Evolutionary conservation across 2,113 vertebrate genomes (phyloP).

Genomic region (Lophura nycthemera): DNA sequence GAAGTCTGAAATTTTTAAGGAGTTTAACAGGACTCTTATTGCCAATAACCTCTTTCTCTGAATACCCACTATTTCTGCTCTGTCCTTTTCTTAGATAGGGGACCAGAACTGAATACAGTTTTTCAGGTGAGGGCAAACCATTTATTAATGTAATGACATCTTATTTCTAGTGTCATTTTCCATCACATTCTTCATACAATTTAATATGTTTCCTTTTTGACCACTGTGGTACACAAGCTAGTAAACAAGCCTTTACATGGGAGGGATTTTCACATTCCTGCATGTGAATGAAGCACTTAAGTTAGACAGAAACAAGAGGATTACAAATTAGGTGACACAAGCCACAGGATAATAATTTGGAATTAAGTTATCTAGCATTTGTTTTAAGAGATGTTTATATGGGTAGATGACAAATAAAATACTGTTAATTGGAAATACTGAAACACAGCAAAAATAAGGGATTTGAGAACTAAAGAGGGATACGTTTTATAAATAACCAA

Average conservation of each 20-base stretch:
- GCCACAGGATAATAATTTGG: background rate
- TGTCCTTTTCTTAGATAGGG: constrained; percentile 47
- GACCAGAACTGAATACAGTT: constrained; percentile 51
- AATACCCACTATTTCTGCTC: constrained; percentile 28
- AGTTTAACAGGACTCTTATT: constrained; percentile 8
- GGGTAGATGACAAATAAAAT: background rate
- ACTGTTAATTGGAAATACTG: background rate
- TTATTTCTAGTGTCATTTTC: constrained; percentile 23
- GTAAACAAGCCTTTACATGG: background rate
- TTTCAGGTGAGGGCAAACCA: constrained; percentile 46
- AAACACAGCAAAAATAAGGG: background rate
- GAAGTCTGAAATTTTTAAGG: background rate
- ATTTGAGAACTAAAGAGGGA: background rate
- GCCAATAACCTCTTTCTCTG: background rate
- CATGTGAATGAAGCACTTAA: background rate
- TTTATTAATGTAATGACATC: constrained; percentile 7
- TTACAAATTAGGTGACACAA: background rate
- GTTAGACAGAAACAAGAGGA: background rate
- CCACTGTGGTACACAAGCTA: background rate
- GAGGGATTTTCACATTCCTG: background rate
- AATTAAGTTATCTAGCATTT: background rate
- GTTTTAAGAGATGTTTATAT: background rate
- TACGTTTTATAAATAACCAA: accelerated
- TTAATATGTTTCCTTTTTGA: constrained; percentile 9
- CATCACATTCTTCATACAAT: background rate